phyloP scores from a whole-genome alignment of 2,888 invertebrate species.

The Arge pagana region DNA sequence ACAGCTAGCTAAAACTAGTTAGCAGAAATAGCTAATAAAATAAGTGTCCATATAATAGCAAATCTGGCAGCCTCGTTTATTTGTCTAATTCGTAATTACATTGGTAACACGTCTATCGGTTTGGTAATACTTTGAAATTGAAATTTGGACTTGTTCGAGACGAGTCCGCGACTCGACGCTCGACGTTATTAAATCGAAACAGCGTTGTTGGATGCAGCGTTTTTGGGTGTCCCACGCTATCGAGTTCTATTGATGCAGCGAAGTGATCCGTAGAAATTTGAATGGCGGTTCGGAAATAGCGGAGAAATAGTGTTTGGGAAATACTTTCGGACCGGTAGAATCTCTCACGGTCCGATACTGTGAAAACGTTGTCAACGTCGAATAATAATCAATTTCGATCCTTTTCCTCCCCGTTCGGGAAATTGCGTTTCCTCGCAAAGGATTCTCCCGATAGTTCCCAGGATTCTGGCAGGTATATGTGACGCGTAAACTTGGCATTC shows the following conservation, averaged over 20 bases:
- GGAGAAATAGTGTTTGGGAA: not conserved
- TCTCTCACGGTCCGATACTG: slow-evolving; percentile 41
- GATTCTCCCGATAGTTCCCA: slow-evolving; percentile 32
- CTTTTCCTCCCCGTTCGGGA: slow-evolving; percentile 28
- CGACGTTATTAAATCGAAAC: too few species aligned
- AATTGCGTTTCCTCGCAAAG: slow-evolving; percentile 39
- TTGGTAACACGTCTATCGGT: too few species aligned
- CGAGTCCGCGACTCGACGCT: slow-evolving; percentile 26
- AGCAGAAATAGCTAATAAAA: too few species aligned
- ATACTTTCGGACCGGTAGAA: slow-evolving; percentile 2
- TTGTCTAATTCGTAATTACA: too few species aligned
- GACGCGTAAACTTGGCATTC: too few species aligned
- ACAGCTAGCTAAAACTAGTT: too few species aligned
- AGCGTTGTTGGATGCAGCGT: too few species aligned
- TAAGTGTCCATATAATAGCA: too few species aligned
- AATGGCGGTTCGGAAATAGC: slow-evolving; percentile 31
- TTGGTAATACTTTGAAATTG: too few species aligned
- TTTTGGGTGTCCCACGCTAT: too few species aligned
- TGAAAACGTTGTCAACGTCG: slow-evolving; percentile 32
- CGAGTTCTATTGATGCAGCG: slow-evolving; percentile 36
- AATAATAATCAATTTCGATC: slow-evolving; percentile 36
- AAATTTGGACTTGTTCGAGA: slow-evolving; percentile 14
- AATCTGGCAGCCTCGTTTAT: too few species aligned
- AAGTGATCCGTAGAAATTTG: slow-evolving; percentile 28
- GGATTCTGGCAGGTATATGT: slow-evolving; percentile 36